Conservation (phyloP, 1,140 invertebrate species). For the Nilaparvata lugens region DNA sequence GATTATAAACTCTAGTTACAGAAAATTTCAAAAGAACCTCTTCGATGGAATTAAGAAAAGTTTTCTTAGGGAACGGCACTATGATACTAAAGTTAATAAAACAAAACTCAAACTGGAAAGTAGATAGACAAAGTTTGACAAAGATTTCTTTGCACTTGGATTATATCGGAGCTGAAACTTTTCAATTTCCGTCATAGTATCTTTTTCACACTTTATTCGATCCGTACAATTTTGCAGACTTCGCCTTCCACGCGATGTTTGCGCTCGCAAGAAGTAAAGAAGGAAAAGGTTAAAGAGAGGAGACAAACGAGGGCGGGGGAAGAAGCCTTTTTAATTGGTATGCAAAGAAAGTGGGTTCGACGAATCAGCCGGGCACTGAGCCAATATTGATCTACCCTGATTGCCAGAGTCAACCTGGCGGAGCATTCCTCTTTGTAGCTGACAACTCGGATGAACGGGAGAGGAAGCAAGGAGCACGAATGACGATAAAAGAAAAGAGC, state of each 20-base stretch:
- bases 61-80: no score
- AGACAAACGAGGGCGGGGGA: no score
- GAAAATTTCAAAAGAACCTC: no score
- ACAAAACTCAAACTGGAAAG: background rate
- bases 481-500: no score
- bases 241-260: no score
- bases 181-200: conserved; percentile 6
- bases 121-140: background rate
- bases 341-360: conserved; percentile 4
- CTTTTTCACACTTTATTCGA: background rate
- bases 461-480: no score
- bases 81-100: conserved; percentile 8
- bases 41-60: no score
- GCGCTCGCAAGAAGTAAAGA: no score
- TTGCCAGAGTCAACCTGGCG: background rate
- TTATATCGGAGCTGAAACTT: conserved; percentile 6
- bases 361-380: background rate
- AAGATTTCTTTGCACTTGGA: background rate
- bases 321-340: conserved; percentile 10
- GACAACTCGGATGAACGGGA: no score
- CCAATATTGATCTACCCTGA: conserved; percentile 12
- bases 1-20: no score
- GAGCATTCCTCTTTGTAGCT: no score
- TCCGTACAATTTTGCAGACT: background rate
- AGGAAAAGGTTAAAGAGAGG: no score